Evolutionary conservation across 2,113 vertebrate genomes (phyloP).

Genomic region (Myiozetetes cayanensis): DNA sequence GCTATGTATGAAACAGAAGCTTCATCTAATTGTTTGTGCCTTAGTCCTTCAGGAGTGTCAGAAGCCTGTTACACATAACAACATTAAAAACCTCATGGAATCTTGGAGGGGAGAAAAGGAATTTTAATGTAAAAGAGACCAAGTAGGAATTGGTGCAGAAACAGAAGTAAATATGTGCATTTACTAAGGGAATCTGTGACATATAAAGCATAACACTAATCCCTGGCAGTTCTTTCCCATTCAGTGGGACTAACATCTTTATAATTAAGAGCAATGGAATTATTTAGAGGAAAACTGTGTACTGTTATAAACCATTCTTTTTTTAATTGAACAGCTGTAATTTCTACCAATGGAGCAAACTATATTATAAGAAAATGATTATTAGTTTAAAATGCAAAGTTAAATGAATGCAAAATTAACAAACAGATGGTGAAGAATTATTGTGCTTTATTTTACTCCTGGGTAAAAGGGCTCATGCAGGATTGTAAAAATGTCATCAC

Average conservation of each 20-base stretch:
- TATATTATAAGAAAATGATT: constrained; percentile 68
- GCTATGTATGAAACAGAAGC: neutral
- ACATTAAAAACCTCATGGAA: neutral
- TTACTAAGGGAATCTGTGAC: neutral
- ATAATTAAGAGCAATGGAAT: constrained; percentile 64
- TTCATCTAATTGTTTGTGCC: neutral
- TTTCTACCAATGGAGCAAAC: constrained; percentile 56
- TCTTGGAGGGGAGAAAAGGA: neutral
- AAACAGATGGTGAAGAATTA: constrained; percentile 76
- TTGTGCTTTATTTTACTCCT: constrained; percentile 67
- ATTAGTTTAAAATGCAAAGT: constrained; percentile 72
- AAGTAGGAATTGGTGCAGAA: neutral
- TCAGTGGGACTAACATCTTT: constrained; percentile 18
- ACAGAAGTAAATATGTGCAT: constrained; percentile 7
- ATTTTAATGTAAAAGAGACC: neutral
- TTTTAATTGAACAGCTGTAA: constrained; percentile 64
- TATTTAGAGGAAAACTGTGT: constrained; percentile 36
- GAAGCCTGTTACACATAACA: neutral
- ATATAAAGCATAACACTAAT: neutral
- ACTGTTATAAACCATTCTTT: constrained; percentile 45
- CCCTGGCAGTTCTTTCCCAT: constrained; percentile 23
- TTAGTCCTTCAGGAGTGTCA: neutral
- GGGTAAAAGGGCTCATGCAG: constrained; percentile 59
- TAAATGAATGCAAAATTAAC: constrained; percentile 77
- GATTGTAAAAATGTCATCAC: constrained; percentile 77